Evolutionary conservation across 1,140 invertebrate species (phyloP).

Genomic region (Drosophila prosaltans): DNA sequence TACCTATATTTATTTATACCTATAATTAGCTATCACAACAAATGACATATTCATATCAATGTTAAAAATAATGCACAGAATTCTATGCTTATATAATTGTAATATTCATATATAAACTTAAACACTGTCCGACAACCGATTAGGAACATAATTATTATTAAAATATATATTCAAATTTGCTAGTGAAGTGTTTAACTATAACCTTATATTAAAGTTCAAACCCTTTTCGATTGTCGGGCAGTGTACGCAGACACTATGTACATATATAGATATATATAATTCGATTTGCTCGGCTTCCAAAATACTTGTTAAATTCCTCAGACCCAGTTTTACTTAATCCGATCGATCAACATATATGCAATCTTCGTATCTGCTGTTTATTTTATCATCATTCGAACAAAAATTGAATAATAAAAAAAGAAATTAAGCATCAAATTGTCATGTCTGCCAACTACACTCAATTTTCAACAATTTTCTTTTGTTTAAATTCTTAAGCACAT

Average conservation of each 20-base stretch:
- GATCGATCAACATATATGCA: background rate
- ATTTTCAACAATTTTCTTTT: background rate
- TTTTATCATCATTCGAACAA: background rate
- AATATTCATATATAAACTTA: too few relatives aligned
- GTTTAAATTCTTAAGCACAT: background rate
- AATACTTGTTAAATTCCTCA: background rate
- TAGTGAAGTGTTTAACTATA: too few relatives aligned
- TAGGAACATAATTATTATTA: too few relatives aligned
- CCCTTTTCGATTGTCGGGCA: too few relatives aligned
- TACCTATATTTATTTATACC: background rate
- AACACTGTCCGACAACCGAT: too few relatives aligned
- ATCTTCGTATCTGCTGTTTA: background rate
- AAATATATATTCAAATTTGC: too few relatives aligned
- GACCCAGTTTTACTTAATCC: background rate
- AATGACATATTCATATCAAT: constrained; percentile 40
- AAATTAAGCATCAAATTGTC: background rate
- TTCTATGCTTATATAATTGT: too few relatives aligned
- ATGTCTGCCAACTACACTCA: background rate
- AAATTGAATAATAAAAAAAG: background rate
- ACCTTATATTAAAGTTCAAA: too few relatives aligned
- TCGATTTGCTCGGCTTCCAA: constrained; percentile 1
- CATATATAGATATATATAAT: too few relatives aligned
- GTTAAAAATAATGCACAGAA: constrained; percentile 44
- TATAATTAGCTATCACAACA: constrained; percentile 8
- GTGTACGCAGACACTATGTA: too few relatives aligned